A percentile compares a stretch with the other conserved stretches of the same genome.
These are phyloP conservation scores for Drosophila pallidifrons DNA, from an alignment of 1,140 invertebrate genomes.

Conservation along the genomic window DNA sequence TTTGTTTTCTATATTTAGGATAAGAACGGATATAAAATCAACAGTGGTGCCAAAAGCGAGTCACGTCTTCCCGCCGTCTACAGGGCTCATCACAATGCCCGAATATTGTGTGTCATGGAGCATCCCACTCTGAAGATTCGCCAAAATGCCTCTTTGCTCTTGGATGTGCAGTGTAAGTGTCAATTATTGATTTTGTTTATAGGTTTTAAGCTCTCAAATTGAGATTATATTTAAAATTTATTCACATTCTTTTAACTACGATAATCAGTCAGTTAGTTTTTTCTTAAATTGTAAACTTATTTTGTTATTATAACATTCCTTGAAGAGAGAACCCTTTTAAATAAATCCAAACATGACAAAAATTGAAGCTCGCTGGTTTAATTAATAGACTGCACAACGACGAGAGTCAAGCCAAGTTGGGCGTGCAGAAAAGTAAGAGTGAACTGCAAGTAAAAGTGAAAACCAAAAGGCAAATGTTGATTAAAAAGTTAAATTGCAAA, in stretches of 20 bases:
- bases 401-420: constrained; percentile 9
- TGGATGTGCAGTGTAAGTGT: constrained; percentile 93
- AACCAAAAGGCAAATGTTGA: constrained; percentile 78
- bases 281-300: constrained; percentile 26
- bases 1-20: constrained; percentile 63
- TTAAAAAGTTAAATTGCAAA: constrained; percentile 81
- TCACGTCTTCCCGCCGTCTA: constrained; percentile 89
- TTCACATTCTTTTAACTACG: too few relatives aligned
- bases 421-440: constrained; percentile 15
- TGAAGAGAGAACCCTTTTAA: too few relatives aligned
- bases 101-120: constrained; percentile 90
- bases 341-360: constrained; percentile 57
- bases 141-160: constrained; percentile 89
- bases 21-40: constrained; percentile 83
- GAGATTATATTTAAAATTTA: too few relatives aligned
- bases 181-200: background rate
- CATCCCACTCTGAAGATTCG: constrained; percentile 89
- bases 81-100: constrained; percentile 90
- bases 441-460: constrained; percentile 71
- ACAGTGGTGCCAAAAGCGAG: constrained; percentile 87
- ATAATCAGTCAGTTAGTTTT: constrained; percentile 27
- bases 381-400: constrained; percentile 56
- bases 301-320: constrained; percentile 22
- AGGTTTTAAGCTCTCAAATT: too few relatives aligned
- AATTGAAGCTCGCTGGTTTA: constrained; percentile 59